Evolutionary conservation across 2,888 invertebrate genomes (phyloP).

Genomic region (Leptinotarsa haldemani): DNA sequence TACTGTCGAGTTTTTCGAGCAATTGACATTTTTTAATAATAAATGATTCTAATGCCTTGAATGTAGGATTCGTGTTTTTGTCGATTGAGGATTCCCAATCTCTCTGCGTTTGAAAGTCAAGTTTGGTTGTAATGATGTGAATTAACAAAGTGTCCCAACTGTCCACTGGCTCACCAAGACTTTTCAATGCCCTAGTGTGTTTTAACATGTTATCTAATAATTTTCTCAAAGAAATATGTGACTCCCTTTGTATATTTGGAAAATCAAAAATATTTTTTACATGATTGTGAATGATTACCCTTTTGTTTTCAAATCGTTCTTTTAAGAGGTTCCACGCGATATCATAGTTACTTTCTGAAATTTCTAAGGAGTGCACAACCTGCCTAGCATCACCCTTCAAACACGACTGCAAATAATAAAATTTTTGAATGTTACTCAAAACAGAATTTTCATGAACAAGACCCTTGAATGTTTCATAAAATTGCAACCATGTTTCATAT

Average conservation of each 20-base stretch:
- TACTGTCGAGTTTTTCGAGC: constrained; percentile 12
- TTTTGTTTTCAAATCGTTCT: constrained; percentile 30
- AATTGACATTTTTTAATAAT: constrained; percentile 17
- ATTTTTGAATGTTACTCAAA: constrained; percentile 22
- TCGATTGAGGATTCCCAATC: constrained; percentile 34
- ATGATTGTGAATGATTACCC: constrained; percentile 21
- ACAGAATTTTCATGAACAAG: no score
- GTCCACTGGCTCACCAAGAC: constrained; percentile 25
- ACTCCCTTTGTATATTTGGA: constrained; percentile 7
- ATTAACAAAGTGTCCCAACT: constrained; percentile 26
- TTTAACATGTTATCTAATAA: constrained; percentile 26
- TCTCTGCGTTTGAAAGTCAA: constrained; percentile 21
- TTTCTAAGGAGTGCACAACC: not conserved
- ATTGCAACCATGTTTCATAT: no score
- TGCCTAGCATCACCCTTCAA: constrained; percentile 5
- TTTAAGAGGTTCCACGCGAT: constrained; percentile 24
- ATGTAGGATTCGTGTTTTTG: constrained; percentile 2
- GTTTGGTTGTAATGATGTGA: constrained; percentile 23
- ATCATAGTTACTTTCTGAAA: not conserved
- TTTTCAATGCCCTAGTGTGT: constrained; percentile 24
- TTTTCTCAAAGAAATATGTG: constrained; percentile 12
- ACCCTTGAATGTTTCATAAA: no score
- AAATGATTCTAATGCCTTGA: not conserved
- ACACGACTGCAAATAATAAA: constrained; percentile 26
- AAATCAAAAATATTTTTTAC: constrained; percentile 26